These are phyloP conservation scores for Morelia viridis DNA, from an alignment of 2,797 vertebrate genomes.

Conservation along the genomic window DNA sequence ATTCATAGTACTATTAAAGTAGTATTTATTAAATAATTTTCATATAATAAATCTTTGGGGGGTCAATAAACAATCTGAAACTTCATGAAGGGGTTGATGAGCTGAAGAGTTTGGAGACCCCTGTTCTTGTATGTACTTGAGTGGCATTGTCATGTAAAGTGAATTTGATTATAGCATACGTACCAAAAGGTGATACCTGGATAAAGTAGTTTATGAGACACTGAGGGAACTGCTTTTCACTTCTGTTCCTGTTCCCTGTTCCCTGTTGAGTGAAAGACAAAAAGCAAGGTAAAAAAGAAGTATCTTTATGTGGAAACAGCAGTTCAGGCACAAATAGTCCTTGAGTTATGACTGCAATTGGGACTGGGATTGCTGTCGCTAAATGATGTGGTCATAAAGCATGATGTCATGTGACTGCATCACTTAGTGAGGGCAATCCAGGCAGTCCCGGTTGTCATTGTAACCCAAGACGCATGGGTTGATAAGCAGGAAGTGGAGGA, in stretches of 20 bases:
- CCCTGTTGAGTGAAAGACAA: background rate
- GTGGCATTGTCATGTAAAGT: background rate
- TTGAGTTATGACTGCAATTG: no score
- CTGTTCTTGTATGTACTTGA: background rate
- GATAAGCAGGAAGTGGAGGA: no score
- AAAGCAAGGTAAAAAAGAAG: background rate
- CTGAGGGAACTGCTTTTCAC: background rate
- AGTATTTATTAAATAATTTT: background rate
- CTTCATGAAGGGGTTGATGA: background rate
- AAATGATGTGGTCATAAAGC: no score
- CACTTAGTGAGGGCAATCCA: no score
- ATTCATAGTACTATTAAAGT: background rate
- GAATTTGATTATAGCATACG: background rate
- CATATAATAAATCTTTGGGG: background rate
- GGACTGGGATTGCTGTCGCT: no score
- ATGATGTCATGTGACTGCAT: no score
- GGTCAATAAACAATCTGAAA: background rate
- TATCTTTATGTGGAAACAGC: background rate
- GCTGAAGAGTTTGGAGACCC: background rate
- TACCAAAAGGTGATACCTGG: background rate
- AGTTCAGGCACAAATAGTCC: background rate
- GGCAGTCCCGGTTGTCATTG: no score
- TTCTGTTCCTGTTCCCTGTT: background rate
- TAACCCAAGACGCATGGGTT: no score
- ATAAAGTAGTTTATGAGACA: background rate